A percentile compares a stretch with the other conserved stretches of the same genome.
phyloP scores from a whole-genome alignment of 2,113 vertebrate genomes.

The Malurus alboscapulatus region DNA sequence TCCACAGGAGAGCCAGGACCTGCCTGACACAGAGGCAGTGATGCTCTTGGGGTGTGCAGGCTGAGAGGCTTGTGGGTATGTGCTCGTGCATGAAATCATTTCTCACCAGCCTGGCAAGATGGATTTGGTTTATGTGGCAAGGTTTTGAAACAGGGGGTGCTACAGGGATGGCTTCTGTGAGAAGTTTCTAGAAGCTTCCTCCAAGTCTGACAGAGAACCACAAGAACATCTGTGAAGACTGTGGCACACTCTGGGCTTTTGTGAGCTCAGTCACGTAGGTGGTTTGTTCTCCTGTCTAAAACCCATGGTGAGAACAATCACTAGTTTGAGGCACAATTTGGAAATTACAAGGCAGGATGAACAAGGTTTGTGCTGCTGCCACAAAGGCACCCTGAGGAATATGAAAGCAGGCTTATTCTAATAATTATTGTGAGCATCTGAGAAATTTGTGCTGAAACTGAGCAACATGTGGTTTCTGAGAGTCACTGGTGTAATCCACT shows the following conservation, averaged over 20 bases:
- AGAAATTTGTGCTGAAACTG: background rate
- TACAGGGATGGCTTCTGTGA: background rate
- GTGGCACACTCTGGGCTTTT: background rate
- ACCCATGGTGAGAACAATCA: constrained; percentile 33
- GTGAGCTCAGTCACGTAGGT: background rate
- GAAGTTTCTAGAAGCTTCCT: background rate
- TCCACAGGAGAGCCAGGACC: background rate
- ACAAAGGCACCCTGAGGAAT: background rate
- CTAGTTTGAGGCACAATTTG: constrained; percentile 25
- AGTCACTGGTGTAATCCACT: background rate
- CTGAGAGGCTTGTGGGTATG: background rate
- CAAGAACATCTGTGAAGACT: background rate
- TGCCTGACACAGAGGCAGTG: background rate
- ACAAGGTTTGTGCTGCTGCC: background rate
- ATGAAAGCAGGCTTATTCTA: background rate
- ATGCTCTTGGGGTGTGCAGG: background rate
- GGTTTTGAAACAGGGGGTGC: background rate
- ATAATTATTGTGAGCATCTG: background rate
- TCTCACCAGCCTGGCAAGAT: background rate
- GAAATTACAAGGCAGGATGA: constrained; percentile 28
- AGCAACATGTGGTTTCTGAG: background rate
- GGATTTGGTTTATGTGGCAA: rapidly evolving
- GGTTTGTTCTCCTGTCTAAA: constrained; percentile 21
- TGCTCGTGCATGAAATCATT: rapidly evolving
- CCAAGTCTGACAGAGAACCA: background rate